phyloP scores from a whole-genome alignment of 2,113 vertebrate species.

The Panthera uncia region DNA sequence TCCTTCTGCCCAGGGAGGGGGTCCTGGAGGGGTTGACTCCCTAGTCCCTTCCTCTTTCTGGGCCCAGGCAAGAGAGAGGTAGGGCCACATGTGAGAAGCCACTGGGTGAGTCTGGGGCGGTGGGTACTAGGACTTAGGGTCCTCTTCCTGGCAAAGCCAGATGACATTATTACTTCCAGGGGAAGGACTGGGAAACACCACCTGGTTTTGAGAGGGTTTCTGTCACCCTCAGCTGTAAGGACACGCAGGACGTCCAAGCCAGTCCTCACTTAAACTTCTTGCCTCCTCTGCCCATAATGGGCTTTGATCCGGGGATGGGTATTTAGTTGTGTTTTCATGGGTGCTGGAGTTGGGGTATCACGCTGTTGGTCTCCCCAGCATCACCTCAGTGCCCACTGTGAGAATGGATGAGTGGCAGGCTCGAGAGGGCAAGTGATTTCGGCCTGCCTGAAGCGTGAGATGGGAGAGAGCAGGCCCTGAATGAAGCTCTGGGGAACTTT shows the following conservation, averaged over 20 bases:
- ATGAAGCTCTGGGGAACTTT: constrained; percentile 17
- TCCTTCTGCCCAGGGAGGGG: neutral
- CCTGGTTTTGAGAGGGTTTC: neutral
- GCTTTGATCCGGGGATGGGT: neutral
- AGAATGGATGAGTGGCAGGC: neutral
- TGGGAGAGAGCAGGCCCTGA: neutral
- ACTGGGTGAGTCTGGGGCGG: neutral
- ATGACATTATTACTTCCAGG: neutral
- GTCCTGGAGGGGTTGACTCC: neutral
- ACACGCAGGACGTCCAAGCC: neutral
- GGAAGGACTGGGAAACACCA: neutral
- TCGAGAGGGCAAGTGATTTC: neutral
- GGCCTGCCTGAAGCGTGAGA: neutral
- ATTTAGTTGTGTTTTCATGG: neutral
- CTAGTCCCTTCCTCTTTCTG: neutral
- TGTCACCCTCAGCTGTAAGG: neutral
- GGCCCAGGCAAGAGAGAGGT: neutral
- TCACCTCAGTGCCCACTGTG: neutral
- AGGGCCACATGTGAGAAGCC: neutral
- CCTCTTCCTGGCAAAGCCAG: neutral
- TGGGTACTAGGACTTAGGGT: neutral
- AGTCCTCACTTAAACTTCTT: neutral
- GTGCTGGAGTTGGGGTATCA: neutral
- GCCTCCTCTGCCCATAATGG: neutral
- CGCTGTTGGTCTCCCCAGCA: neutral